Percentiles rank a stretch among this genome's conserved stretches.
phyloP scores from a whole-genome alignment of 2,113 vertebrate genomes.

The Labeo rohita region DNA sequence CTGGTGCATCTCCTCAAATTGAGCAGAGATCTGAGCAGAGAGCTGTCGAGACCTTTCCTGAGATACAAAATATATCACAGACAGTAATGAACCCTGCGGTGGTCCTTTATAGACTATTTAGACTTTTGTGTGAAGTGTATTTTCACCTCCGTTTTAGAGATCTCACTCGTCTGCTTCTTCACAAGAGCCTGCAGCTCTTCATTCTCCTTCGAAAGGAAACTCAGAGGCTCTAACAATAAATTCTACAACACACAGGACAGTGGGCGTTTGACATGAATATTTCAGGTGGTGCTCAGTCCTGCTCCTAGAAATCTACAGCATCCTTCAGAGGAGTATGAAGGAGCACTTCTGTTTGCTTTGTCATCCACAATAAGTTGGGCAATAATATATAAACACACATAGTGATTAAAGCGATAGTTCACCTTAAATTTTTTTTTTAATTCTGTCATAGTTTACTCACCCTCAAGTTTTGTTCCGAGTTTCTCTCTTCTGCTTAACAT shows the following conservation, averaged over 20 bases:
- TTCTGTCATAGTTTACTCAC: no score
- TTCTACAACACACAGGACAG: conserved; percentile 38
- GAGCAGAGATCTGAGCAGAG: conserved; percentile 44
- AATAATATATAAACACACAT: no score
- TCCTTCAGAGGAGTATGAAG: not conserved
- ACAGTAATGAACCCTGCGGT: not conserved
- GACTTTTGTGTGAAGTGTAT: not conserved
- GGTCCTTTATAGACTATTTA: not conserved
- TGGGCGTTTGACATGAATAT: not conserved
- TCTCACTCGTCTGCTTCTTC: conserved; percentile 53
- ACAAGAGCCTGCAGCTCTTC: conserved; percentile 50
- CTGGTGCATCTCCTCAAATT: conserved; percentile 61
- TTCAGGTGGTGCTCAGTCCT: not conserved
- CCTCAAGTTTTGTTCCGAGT: no score
- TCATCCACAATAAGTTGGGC: no score
- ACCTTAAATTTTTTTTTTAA: no score
- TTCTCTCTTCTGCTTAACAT: no score
- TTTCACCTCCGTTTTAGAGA: conserved; percentile 56
- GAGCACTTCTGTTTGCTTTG: not conserved
- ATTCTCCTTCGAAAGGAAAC: conserved; percentile 54
- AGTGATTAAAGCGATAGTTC: no score
- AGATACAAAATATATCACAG: not conserved
- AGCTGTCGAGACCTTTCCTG: conserved; percentile 54
- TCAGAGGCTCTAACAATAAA: conserved; percentile 50
- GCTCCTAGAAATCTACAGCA: not conserved